These are phyloP conservation scores for Glaucomys volans DNA, from an alignment of 2,113 vertebrate species.

Conservation along the genomic window DNA sequence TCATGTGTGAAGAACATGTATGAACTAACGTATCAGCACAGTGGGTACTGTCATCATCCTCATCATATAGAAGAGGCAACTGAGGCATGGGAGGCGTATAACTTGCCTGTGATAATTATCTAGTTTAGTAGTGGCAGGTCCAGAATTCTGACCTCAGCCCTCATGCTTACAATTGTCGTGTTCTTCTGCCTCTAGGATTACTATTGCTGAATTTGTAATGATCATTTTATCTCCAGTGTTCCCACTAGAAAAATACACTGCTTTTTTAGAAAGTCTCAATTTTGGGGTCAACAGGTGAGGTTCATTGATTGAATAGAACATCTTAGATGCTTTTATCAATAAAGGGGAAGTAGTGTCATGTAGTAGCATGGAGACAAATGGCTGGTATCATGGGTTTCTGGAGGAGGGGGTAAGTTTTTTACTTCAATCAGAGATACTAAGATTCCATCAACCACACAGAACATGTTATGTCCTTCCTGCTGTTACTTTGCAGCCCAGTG, in stretches of 20 bases:
- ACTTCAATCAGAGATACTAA: neutral
- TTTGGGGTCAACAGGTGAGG: neutral
- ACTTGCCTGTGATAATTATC: neutral
- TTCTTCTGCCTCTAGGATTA: neutral
- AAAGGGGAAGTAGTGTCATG: neutral
- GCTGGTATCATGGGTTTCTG: neutral
- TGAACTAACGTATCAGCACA: neutral
- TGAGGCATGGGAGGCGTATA: neutral
- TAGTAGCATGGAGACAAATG: neutral
- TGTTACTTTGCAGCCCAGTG: neutral
- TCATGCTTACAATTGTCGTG: neutral
- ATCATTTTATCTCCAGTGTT: neutral
- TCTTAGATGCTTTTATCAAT: neutral
- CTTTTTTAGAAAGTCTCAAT: neutral
- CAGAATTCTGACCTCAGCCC: neutral
- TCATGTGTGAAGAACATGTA: neutral
- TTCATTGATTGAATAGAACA: neutral
- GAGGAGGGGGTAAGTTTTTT: slow-evolving; percentile 9
- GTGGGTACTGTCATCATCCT: neutral
- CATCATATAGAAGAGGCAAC: neutral
- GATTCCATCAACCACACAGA: neutral
- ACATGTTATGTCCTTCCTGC: neutral
- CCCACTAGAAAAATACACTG: neutral
- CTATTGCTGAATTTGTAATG: neutral
- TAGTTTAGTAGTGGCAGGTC: neutral